A percentile compares a stretch with the other conserved stretches of the same genome.
Evolutionary conservation across 2,888 invertebrate species (phyloP).

Genomic region (Muscina levida): DNA sequence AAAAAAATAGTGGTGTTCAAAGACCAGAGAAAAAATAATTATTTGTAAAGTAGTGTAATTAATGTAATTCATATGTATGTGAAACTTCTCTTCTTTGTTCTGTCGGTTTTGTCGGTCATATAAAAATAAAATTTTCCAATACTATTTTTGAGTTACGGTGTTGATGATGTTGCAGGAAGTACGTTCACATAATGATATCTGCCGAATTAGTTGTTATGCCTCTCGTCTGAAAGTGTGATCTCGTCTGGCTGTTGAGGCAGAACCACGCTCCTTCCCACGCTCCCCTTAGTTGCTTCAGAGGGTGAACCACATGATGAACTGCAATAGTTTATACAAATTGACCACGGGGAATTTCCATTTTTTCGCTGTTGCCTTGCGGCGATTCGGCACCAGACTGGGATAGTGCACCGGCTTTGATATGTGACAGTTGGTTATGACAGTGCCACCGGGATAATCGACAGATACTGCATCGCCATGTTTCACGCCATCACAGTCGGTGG

Average conservation of each 20-base stretch:
- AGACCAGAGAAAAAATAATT: too few species aligned
- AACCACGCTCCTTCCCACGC: background rate
- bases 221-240: background rate
- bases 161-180: slow-evolving; percentile 1
- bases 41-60: too few species aligned
- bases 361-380: slow-evolving; percentile 65
- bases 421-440: slow-evolving; percentile 84
- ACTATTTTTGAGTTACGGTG: background rate
- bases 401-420: slow-evolving; percentile 82
- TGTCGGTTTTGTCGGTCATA: slow-evolving; percentile 5
- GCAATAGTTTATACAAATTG: slow-evolving; percentile 82
- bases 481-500: slow-evolving; percentile 85
- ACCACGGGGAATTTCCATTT: slow-evolving; percentile 80
- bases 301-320: slow-evolving; percentile 84
- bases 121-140: slow-evolving; percentile 26
- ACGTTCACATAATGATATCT: background rate
- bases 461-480: slow-evolving; percentile 72
- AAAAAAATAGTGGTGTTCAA: too few species aligned
- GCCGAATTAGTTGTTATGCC: slow-evolving; percentile 11
- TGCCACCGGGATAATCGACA: slow-evolving; percentile 75
- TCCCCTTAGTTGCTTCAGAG: slow-evolving; percentile 77
- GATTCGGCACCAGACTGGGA: slow-evolving; percentile 80
- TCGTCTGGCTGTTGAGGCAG: background rate
- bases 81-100: too few species aligned
- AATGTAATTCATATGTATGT: too few species aligned